Base-by-base conservation (phyloP, 2,888 invertebrate species). In the Eristalinus aeneus region DNA sequence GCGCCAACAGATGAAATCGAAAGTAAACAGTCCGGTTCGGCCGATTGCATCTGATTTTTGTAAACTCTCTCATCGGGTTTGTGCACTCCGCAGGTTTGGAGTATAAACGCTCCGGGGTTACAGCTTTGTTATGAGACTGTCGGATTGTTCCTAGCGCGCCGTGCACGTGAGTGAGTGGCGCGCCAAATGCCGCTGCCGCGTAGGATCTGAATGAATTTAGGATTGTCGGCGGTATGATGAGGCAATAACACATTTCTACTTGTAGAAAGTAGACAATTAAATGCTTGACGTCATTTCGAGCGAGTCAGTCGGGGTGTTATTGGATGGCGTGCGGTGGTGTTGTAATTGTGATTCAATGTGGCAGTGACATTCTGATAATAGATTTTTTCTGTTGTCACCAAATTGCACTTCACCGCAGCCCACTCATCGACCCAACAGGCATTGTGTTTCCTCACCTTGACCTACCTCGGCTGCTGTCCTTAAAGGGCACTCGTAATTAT, bases 21-120 rank as follows among this genome's bases (percentile, higher is more conserved):
- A 78, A 78, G 78, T 78, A 58, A 56, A 39, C 53, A 78, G 60
- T 71, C 78, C 72, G 64, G 64, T 78, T 78, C 46, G 46, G 5
- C 6, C 16, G 46, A 16, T 46, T 16, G 46, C 46, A 46, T 46
- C 46, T 16, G 46, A 46, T 46, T 16, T 46, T 46, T 1, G 46
- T 46, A 20, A 46, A 46, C 46, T 46, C 46, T 46, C 46, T 46
- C 46, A 16, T 16, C 46, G 46, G 46, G n/a, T 46, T 46, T 16
- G 9, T 46, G 46, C 16, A 16, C 46, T 16, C 2, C 16, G 46
- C 46, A 16, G 46, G 46, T 46, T 16, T 2, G 8, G n/a, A n/a
- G 46, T 16, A 46, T 46, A 46, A 46, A 16, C 46, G 46, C 8
- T 46, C 46, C 8, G 1, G 16, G 46, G 46, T 46, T 16, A 46